phyloP scores from a whole-genome alignment of 2,888 invertebrate genomes.

The Coleophora deauratella region DNA sequence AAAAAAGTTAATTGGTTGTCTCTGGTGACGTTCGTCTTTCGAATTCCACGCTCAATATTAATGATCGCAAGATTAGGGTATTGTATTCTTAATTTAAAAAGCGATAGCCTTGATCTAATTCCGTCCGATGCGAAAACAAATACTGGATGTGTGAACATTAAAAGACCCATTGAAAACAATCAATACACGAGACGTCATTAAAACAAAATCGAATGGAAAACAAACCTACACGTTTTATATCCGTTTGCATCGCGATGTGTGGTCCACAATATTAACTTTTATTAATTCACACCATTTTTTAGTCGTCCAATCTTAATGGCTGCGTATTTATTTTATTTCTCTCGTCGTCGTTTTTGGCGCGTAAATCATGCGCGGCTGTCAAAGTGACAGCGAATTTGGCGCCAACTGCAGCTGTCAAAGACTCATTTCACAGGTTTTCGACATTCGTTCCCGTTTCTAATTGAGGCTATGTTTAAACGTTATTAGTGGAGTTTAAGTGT shows the following conservation, averaged over 20 bases:
- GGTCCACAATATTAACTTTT: constrained; percentile 46
- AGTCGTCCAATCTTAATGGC: constrained; percentile 32
- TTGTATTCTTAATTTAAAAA: too few species aligned
- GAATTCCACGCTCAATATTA: constrained; percentile 12
- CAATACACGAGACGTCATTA: constrained; percentile 1
- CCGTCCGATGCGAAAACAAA: not conserved
- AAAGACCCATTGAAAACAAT: not conserved
- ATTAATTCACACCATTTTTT: constrained; percentile 46
- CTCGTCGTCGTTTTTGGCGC: constrained; percentile 28
- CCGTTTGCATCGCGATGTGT: constrained; percentile 38
- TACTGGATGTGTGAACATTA: not conserved
- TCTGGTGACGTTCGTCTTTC: constrained; percentile 20
- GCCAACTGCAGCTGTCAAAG: constrained; percentile 36
- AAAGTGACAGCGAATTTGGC: constrained; percentile 53
- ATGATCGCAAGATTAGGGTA: constrained; percentile 1
- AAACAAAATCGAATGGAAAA: constrained; percentile 3
- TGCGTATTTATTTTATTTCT: constrained; percentile 38
- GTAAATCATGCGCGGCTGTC: constrained; percentile 51
- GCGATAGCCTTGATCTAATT: not conserved
- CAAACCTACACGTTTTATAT: constrained; percentile 15
- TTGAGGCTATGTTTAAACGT: constrained; percentile 39
- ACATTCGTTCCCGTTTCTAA: constrained; percentile 20
- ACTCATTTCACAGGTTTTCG: constrained; percentile 2
- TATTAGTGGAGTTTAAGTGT: constrained; percentile 39
- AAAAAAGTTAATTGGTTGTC: constrained; percentile 39